Base-by-base conservation (phyloP, 2,113 vertebrate genomes). In the Mesembrinibis cayennensis region DNA sequence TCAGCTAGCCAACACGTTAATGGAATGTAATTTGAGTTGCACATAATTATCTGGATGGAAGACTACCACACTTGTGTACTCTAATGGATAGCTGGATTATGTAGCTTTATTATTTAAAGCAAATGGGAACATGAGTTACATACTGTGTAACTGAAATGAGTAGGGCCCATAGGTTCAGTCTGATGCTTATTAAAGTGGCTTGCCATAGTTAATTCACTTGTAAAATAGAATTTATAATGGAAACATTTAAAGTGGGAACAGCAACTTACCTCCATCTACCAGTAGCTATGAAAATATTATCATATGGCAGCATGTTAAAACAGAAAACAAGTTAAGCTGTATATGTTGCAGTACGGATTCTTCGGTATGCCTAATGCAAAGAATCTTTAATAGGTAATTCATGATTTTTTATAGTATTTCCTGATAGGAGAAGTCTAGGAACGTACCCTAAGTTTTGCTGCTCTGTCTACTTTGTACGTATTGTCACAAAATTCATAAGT, bases 41-140 rank as follows among this genome's bases (percentile, higher is more conserved):
- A 78, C 66, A 70, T 95, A 97, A 96, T 91, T 94, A 95, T 95
- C 61, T 95, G 95, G 83, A 93, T 95, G 70, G 89, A 58, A 95
- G 67, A 82, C 49, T 91, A 92, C 74, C 81, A 91, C 1, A 18
- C 67, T 77, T 92, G n/a, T 96, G 53, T 44, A 93, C 56, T 88
- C 58, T 91, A 90, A 94, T 1, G 4, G 77, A 83, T 90, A 92
- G 55, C 62, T 93, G 92, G 89, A 70, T 93, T 90, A 93, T 72
- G 82, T 52, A 47, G 86, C 25, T 96, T 96, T 93, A 94, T 87
- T 96, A 83, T 82, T 83, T 70, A 87, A 78, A 94, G 74, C 36
- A 95, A 96, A 96, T 74, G 62, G 91, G 65, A 96, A 91, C 89
- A 91, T 71, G 87, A 87, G 81, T 87, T 95, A 72, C 81, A 87